These are phyloP conservation scores for Aselliscus stoliczkanus DNA, from an alignment of 2,797 vertebrate genomes.

Conservation along the genomic window DNA sequence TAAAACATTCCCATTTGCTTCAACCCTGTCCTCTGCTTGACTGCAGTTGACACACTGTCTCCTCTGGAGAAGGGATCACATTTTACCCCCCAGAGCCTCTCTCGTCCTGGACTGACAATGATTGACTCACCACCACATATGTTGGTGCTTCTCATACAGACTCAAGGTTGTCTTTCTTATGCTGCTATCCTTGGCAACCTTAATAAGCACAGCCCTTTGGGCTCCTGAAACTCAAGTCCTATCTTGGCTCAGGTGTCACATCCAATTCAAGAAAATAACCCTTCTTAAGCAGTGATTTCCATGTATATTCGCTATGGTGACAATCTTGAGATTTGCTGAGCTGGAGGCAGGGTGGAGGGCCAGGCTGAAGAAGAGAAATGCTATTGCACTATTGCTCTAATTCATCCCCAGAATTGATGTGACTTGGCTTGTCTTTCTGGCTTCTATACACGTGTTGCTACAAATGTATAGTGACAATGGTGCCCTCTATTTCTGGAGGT, in stretches of 20 bases:
- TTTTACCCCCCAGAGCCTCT: not conserved
- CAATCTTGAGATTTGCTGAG: not conserved
- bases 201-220: not conserved
- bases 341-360: not conserved
- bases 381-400: not conserved
- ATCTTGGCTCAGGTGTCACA: not conserved
- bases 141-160: not conserved
- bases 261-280: not conserved
- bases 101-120: not conserved
- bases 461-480: not conserved
- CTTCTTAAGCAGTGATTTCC: not conserved
- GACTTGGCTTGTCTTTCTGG: not conserved
- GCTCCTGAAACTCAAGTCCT: not conserved
- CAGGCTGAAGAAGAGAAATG: not conserved
- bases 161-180: not conserved
- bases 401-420: not conserved
- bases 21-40: not conserved
- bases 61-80: not conserved
- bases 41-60: not conserved
- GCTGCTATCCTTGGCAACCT: no score
- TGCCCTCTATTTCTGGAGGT: fast-evolving
- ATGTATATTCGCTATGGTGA: no score
- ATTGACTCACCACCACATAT: not conserved
- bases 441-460: fast-evolving
- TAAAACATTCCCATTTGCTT: not conserved